Conservation (phyloP, 2,797 vertebrate genomes). For the Phataginus tetradactyla region DNA sequence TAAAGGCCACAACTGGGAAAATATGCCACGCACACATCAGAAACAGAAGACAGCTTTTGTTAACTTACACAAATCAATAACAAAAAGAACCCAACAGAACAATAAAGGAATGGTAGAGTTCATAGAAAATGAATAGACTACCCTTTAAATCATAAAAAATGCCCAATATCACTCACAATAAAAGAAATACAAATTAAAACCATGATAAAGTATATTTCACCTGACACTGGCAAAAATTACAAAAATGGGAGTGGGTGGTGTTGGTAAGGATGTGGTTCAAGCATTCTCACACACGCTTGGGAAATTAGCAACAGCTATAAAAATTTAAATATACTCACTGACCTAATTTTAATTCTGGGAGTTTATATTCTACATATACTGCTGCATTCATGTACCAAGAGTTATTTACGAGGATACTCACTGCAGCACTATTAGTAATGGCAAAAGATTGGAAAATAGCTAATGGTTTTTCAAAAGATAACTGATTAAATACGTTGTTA, state of each 20-base stretch:
- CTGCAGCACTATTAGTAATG: background rate
- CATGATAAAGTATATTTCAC: constrained; percentile 21
- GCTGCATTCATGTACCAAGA: background rate
- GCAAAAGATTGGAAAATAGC: constrained; percentile 14
- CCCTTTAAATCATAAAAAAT: constrained; percentile 12
- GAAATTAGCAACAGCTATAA: background rate
- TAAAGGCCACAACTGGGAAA: background rate
- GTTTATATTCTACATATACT: background rate
- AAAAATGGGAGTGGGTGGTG: background rate
- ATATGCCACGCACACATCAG: background rate
- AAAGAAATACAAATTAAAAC: constrained; percentile 40
- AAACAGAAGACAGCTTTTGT: background rate
- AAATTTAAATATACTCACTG: background rate
- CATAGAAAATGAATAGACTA: background rate
- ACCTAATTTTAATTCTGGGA: background rate
- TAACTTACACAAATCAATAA: constrained; percentile 4
- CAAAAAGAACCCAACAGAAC: background rate
- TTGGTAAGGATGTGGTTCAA: background rate
- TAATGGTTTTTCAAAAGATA: constrained; percentile 2
- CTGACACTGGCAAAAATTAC: background rate
- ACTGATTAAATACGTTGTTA: background rate
- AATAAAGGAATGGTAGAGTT: background rate
- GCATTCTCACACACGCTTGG: background rate
- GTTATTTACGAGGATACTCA: constrained; percentile 26
- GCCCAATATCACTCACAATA: background rate